Evolutionary conservation across 2,113 vertebrate genomes (phyloP).

Genomic region (Lophotis ruficrista): DNA sequence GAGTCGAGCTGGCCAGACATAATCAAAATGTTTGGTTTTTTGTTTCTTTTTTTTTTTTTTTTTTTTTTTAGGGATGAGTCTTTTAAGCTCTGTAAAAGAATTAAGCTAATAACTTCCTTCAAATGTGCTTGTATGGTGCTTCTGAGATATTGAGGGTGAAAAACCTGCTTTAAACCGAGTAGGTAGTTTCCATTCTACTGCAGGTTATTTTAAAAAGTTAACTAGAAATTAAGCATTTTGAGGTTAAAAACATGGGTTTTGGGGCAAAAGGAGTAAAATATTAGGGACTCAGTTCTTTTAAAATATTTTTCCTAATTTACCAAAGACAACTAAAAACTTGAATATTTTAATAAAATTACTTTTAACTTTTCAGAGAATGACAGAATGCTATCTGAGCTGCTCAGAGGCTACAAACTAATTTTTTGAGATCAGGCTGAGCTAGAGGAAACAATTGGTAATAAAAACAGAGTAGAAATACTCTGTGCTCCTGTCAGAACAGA

Average conservation of each 20-base stretch:
- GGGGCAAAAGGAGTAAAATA: neutral
- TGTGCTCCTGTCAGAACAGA: neutral
- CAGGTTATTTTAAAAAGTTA: neutral
- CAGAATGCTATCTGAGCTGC: neutral
- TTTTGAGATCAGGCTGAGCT: neutral
- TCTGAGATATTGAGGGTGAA: neutral
- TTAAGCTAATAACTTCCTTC: neutral
- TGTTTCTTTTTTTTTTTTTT: too few species aligned
- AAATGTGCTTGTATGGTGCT: neutral
- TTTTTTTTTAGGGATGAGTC: neutral
- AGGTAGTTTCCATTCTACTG: neutral
- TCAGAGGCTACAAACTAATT: neutral
- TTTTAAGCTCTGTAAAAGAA: neutral
- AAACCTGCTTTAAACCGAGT: neutral
- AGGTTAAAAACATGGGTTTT: too few species aligned
- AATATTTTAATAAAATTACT: neutral
- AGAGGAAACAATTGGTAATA: neutral
- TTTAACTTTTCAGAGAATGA: neutral
- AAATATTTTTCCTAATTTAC: neutral
- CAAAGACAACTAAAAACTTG: neutral
- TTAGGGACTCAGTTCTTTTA: neutral
- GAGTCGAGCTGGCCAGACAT: neutral
- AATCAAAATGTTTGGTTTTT: neutral
- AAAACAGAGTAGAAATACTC: neutral
- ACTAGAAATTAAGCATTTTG: neutral